Evolutionary conservation across 1,140 invertebrate species (phyloP).

Genomic region (Drosophila sucinea): DNA sequence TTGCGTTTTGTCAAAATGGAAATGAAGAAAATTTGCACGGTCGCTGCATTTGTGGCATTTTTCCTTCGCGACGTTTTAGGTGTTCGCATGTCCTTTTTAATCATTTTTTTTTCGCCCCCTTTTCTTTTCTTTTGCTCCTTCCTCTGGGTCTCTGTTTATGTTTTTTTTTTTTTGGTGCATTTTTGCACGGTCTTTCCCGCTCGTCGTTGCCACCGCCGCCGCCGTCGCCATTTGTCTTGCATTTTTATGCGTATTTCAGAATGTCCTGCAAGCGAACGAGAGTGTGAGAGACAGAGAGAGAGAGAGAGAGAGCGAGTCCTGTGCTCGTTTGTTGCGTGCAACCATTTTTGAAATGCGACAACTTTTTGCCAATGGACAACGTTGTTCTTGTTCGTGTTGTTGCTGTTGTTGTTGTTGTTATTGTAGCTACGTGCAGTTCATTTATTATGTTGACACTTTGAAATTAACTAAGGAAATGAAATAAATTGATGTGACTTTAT

Average conservation of each 20-base stretch:
- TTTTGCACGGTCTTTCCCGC: conserved; percentile 62
- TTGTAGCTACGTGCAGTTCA: conserved; percentile 73
- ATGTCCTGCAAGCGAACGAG: conserved; percentile 50
- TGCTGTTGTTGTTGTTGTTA: conserved; percentile 27
- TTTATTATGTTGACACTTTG: conserved; percentile 82
- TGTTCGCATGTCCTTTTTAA: conserved; percentile 81
- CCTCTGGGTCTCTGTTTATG: conserved; percentile 6
- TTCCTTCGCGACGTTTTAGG: conserved; percentile 76
- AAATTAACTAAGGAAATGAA: conserved; percentile 81
- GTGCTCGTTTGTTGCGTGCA: conserved; percentile 77
- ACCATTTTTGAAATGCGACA: conserved; percentile 81
- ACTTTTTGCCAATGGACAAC: conserved; percentile 71
- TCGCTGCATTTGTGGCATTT: conserved; percentile 79
- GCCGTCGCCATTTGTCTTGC: conserved; percentile 64
- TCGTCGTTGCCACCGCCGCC: conserved; percentile 18
- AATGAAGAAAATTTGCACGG: conserved; percentile 81
- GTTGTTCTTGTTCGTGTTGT: conserved; percentile 13
- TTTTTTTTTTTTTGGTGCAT: conserved; percentile 74
- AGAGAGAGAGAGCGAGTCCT: conserved; percentile 37
- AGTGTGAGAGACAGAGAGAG: background rate
- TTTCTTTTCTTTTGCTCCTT: background rate
- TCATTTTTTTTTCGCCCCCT: conserved; percentile 62
- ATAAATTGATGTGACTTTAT: conserved; percentile 81
- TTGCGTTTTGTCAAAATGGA: conserved; percentile 81
- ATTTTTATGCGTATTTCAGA: conserved; percentile 79